Base-by-base conservation (phyloP, 2,888 invertebrate genomes). In the Sarcophaga subvicina region DNA sequence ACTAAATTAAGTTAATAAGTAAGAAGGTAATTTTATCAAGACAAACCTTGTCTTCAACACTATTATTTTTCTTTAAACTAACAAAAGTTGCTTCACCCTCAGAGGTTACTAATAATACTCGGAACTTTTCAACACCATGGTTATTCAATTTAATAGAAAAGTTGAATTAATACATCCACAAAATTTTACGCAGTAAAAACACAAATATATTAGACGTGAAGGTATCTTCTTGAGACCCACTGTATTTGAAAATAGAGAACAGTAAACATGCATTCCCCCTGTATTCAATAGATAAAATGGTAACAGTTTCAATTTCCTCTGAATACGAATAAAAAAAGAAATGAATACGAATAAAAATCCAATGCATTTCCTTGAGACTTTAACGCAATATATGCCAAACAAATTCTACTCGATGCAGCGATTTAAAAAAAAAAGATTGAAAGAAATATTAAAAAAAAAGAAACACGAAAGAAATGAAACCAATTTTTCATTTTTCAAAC, bases 301-400 rank as follows among this genome's bases (percentile, higher is more conserved):
- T 47, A 79, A 79, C 49, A 59, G 62, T 82, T 86, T 78, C 78
- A 78, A 83, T 77, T 82, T 84, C 62, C 67, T 70, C 64, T 70
- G 22, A 70, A 78, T 79, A 45, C 17, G n/a, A 14, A 37, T 37
- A 37, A 37, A 5, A 5, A 73, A 78, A 49, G 4, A 49, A 4
- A 0, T 70, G 22, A 70, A 78, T 79, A 45, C 17, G n/a, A 49
- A 37, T 37, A 37, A 37, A 5, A 72, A 73, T 64, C 37, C 77
- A 54, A 71, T 37, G 54, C 47, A 70, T 62, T 73, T 67, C 60
- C 78, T 71, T 78, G 45, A 60, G 75, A 81, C 78, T 37, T 49
- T 49, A 64, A 67, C 67, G 69, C 72, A 64, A 81, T 79, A 78
- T 27, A 67, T 27, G 54, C 73, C 69, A 59, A 77, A 37, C 66